phyloP scores from a whole-genome alignment of 1,140 invertebrate genomes.

The Tenebrio molitor region DNA sequence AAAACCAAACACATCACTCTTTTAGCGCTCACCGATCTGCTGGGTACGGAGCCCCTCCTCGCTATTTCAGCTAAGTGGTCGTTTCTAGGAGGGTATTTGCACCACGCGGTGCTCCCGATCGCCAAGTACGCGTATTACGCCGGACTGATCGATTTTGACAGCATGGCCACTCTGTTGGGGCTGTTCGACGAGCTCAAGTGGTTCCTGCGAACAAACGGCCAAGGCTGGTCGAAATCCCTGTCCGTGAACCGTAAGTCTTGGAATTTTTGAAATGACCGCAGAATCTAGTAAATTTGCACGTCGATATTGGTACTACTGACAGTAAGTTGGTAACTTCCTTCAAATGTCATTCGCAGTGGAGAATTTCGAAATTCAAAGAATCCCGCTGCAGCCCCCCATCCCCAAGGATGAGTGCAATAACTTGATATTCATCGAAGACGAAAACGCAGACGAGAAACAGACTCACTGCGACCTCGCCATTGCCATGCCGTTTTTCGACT shows the following conservation, averaged over 20 bases:
- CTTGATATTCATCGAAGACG: conserved; percentile 16
- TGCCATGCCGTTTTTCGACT: conserved; percentile 70
- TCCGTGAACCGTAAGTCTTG: not conserved
- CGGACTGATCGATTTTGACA: conserved; percentile 71
- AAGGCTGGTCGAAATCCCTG: conserved; percentile 70
- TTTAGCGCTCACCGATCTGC: conserved; percentile 70
- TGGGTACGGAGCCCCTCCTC: conserved; percentile 58
- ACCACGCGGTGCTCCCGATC: conserved; percentile 70
- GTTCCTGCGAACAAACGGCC: conserved; percentile 71
- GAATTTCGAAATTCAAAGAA: conserved; percentile 37
- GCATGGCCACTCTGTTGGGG: conserved; percentile 69
- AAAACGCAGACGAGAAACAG: not conserved
- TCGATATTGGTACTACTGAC: too few species aligned
- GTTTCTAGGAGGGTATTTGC: conserved; percentile 69
- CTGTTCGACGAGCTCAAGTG: conserved; percentile 70
- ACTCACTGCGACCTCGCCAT: conserved; percentile 37
- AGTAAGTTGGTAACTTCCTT: too few species aligned
- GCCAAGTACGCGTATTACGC: conserved; percentile 73
- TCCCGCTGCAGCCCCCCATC: conserved; percentile 44
- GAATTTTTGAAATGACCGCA: too few species aligned
- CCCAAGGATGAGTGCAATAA: conserved; percentile 59
- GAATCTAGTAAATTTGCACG: too few species aligned
- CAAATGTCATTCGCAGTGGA: too few species aligned
- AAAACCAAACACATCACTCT: conserved; percentile 68
- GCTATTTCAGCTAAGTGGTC: not conserved